Evolutionary conservation across 2,888 invertebrate genomes (phyloP).

Genomic region (Lacanobia wlatinum): DNA sequence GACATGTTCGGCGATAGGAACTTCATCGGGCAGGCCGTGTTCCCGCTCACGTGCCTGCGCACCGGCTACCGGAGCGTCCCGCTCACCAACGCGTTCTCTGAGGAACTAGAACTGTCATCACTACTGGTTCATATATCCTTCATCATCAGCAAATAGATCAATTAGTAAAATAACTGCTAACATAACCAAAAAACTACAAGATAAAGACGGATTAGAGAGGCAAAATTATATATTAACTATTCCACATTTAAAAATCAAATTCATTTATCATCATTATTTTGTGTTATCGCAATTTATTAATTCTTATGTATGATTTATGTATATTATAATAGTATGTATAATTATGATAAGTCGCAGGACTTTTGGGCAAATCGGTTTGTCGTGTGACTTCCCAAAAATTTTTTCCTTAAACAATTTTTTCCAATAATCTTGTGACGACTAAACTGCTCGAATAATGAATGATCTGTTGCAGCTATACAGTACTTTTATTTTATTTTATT

Average conservation of each 20-base stretch:
- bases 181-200: conserved; percentile 57
- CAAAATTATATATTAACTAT: conserved; percentile 20
- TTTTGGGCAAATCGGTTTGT: not conserved
- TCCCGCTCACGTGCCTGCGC: conserved; percentile 95
- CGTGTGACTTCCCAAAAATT: too few species aligned
- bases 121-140: conserved; percentile 93
- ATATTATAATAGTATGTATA: conserved; percentile 6
- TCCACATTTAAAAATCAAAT: conserved; percentile 3
- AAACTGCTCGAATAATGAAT: conserved; percentile 35
- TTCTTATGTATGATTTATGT: not conserved
- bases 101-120: conserved; percentile 97
- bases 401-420: too few species aligned
- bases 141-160: conserved; percentile 58
- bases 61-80: conserved; percentile 98
- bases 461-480: conserved; percentile 31
- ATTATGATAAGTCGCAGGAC: not conserved
- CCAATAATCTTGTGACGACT: not conserved
- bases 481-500: not conserved
- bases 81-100: conserved; percentile 97
- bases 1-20: conserved; percentile 99
- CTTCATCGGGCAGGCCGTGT: conserved; percentile 98
- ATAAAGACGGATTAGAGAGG: conserved; percentile 21
- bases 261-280: not conserved
- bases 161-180: conserved; percentile 47
- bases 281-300: not conserved